Evolutionary conservation across 1,140 invertebrate genomes (phyloP), one percentile per base, ranked within the genome.

Genomic region (Plodia interpunctella): DNA sequence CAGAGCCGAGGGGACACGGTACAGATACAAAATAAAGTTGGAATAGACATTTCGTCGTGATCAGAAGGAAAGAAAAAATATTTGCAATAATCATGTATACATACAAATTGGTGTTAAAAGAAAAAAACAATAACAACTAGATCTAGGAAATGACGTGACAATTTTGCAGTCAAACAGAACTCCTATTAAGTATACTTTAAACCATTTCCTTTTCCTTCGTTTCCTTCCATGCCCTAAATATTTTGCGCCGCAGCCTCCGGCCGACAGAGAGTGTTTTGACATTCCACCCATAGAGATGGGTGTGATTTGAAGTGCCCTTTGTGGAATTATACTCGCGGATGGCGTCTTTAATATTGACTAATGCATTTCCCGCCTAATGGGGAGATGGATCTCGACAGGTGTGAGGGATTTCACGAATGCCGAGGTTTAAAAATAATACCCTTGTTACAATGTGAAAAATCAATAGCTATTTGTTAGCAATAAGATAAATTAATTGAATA

Each of bases 241-340:
- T 52, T 52, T 81, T 77, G 75, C n/a, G n/a, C n/a, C 76, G 65
- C 83, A 78, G 81, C 84, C 84, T 84, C 78, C 72, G 82, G 80
- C 71, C 63, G n/a, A n/a, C n/a, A n/a, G n/a, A n/a, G 76, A 80
- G 77, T 88, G 84, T 89, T 89, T 89, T 89, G 86, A 89, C 86
- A 85, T 89, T 75, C 72, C 50, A 83, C 74, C 76, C 72, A 85
- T 82, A 75, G 76, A 85, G 80, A 86, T 86, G 86, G 83, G 84
- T 87, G 86, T 86, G 86, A 88, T 88, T 87, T 88, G 86, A 80
- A 88, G 86, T 81, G 86, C 84, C 84, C 86, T 88, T 87, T 88
- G 86, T 88, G 86, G 86, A 87, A 87, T 88, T 88, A 88, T 81
- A 85, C 66, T 80, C 80, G 78, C 80, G 81, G 69, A 78, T 63